Evolutionary conservation across 2,888 invertebrate genomes (phyloP), one percentile per base, ranked within the genome.

Genomic region (Epinotia demarniana): DNA sequence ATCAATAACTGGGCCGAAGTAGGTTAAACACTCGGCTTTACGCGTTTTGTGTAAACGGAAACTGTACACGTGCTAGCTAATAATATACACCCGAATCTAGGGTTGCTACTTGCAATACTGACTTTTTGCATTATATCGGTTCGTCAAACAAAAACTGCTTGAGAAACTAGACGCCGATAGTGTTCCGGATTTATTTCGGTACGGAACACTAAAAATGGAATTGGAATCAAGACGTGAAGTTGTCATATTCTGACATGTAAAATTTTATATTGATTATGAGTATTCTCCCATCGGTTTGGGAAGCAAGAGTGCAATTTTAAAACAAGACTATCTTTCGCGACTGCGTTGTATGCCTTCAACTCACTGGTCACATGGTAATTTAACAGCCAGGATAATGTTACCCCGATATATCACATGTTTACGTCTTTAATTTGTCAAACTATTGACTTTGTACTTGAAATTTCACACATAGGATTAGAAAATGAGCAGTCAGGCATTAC

Each of bases 11-110:
- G 19, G 63, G 46, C 55, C 23, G 46, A 64, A 75, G 39, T 76
- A 73, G 76, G 73, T 70, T 73, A 77, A 77, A 77, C 73, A 63
- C 61, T 46, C 49, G 67, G 64, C n/a, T 76, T 69, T 76, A 73
- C 73, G 69, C 60, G 73, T 53, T 68, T 73, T 72, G 64, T 73
- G 66, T 70, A 73, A 73, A 77, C 76, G 73, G 76, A 73, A 73
- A 73, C 73, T 57, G 74, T 58, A 61, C 64, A 75, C 75, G 71
- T 71, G 75, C 69, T 57, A 53, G 62, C 62, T 57, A 53, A 55
- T 75, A 71, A 66, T 71, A 66, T 75, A 64, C 43, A 71, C 33
- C 23, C 46, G 11, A 16, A 60, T 19, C 53, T 53, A 75, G 71
- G 71, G 75, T 53, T 71, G 70, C 16, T 18, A 18, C 57, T 53